Evolutionary conservation across 2,888 invertebrate species (phyloP).

Genomic region (Caradrina clavipalpis): DNA sequence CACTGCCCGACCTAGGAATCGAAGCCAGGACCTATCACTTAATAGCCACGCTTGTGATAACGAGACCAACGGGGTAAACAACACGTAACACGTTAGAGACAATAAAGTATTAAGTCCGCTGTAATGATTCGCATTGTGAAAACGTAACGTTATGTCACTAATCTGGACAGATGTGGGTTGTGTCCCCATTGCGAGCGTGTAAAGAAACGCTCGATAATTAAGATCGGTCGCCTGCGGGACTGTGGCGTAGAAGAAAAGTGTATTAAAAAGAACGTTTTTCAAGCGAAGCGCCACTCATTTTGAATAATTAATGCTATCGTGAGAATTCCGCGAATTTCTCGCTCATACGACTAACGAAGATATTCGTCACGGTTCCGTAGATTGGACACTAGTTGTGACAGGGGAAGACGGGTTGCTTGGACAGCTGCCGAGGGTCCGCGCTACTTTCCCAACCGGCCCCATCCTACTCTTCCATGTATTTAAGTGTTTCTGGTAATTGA

Average conservation of each 20-base stretch:
- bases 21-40: not conserved
- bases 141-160: conserved; percentile 69
- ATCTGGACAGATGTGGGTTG: conserved; percentile 81
- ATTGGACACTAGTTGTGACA: conserved; percentile 56
- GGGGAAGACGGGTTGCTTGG: conserved; percentile 56
- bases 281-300: conserved; percentile 67
- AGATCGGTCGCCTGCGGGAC: conserved; percentile 65
- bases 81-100: conserved; percentile 31
- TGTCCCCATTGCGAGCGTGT: conserved; percentile 73
- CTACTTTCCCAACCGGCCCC: conserved; percentile 57
- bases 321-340: conserved; percentile 70
- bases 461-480: conserved; percentile 53
- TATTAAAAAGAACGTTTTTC: conserved; percentile 69
- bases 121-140: conserved; percentile 49
- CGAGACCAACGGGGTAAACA: not conserved
- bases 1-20: not conserved
- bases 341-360: conserved; percentile 47
- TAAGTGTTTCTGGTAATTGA: conserved; percentile 58
- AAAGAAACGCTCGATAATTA: conserved; percentile 74
- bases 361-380: conserved; percentile 63
- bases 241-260: conserved; percentile 74
- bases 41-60: no score
- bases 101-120: conserved; percentile 71
- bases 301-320: conserved; percentile 72
- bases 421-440: conserved; percentile 63